Evolutionary conservation across 2,888 invertebrate species (phyloP).

Genomic region (Nomada goodeniana): DNA sequence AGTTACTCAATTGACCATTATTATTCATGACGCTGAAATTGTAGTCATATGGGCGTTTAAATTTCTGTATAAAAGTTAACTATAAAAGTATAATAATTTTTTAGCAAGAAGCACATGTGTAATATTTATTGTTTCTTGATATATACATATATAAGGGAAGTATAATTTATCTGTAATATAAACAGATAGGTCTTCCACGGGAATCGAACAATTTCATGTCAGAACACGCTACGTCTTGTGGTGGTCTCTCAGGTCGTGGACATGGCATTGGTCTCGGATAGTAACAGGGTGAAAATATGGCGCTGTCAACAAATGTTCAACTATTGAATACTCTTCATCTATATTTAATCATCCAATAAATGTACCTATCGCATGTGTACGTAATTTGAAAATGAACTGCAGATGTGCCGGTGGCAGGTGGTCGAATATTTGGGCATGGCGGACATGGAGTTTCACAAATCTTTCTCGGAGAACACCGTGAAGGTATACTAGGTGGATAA

Average conservation of each 20-base stretch:
- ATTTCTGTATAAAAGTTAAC: too few relatives aligned
- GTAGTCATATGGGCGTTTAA: too few relatives aligned
- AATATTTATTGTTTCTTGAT: too few relatives aligned
- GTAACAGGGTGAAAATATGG: constrained; percentile 72
- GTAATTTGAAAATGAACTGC: constrained; percentile 71
- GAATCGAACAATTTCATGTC: constrained; percentile 70
- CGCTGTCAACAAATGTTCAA: constrained; percentile 54
- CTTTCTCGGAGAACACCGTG: constrained; percentile 63
- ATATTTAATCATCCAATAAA: constrained; percentile 26
- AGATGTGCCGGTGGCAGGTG: constrained; percentile 58
- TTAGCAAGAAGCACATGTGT: too few relatives aligned
- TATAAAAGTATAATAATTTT: too few relatives aligned
- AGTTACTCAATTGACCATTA: too few relatives aligned
- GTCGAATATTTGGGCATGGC: constrained; percentile 61
- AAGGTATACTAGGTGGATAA: constrained; percentile 64
- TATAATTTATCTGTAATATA: constrained; percentile 8
- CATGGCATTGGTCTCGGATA: constrained; percentile 65
- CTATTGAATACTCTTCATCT: constrained; percentile 8
- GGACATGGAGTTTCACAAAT: constrained; percentile 58
- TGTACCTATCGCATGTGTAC: constrained; percentile 74
- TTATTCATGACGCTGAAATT: too few relatives aligned
- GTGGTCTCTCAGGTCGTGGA: constrained; percentile 35
- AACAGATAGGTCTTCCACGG: constrained; percentile 67
- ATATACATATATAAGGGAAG: background rate
- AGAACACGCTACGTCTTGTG: constrained; percentile 55